phyloP scores from a whole-genome alignment of 2,888 invertebrate genomes.

The Conus canariensis region DNA sequence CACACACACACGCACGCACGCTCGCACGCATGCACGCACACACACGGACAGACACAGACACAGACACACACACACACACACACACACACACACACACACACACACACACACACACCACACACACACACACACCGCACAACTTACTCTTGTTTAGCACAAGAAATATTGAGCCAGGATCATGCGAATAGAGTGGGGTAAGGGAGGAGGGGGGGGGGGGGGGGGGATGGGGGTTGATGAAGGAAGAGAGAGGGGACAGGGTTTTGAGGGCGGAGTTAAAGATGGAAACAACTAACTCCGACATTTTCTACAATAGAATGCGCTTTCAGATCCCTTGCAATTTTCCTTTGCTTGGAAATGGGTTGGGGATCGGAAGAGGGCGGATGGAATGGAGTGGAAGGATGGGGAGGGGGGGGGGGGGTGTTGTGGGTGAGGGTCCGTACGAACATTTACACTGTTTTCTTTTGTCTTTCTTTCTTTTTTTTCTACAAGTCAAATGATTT shows the following conservation, averaged over 20 bases:
- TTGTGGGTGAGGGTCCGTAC: not conserved
- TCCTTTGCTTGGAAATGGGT: too few relatives aligned
- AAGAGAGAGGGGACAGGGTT: not conserved
- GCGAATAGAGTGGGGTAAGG: not conserved
- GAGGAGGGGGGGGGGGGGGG: not conserved
- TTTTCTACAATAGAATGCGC: too few relatives aligned
- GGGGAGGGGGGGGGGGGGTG: not conserved
- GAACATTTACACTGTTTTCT: not conserved
- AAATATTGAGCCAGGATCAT: not conserved
- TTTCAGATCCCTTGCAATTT: too few relatives aligned
- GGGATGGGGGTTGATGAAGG: not conserved
- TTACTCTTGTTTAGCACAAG: too few relatives aligned
- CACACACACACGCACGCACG: not conserved
- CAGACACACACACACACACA: not conserved
- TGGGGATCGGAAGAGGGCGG: too few relatives aligned
- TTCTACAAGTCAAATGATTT: not conserved
- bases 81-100: not conserved
- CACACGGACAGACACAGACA: constrained; percentile 14
- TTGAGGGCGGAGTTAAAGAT: too few relatives aligned
- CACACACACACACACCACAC: constrained; percentile 2
- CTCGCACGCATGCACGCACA: not conserved
- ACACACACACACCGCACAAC: not conserved
- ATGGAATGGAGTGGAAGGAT: not conserved
- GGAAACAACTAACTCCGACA: too few relatives aligned
- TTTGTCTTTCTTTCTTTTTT: not conserved